A percentile compares a stretch with the other conserved stretches of the same genome.
phyloP scores from a whole-genome alignment of 2,888 invertebrate genomes.

The Ferdinandea cuprea region DNA sequence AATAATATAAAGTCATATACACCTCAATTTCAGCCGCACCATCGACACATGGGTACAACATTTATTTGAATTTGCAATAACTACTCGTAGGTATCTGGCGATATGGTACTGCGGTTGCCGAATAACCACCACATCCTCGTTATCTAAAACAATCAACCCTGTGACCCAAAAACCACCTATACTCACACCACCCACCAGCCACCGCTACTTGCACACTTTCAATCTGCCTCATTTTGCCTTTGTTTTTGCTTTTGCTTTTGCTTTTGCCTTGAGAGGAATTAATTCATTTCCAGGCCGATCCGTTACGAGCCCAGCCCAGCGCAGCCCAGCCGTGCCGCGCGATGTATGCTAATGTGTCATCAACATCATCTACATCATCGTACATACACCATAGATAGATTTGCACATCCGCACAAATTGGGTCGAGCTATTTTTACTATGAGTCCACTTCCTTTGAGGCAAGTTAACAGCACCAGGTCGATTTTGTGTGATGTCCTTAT shows the following conservation, averaged over 20 bases:
- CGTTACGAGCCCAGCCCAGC: too few species aligned
- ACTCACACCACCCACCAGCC: constrained; percentile 4
- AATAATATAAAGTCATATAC: constrained; percentile 21
- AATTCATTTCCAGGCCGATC: constrained; percentile 35
- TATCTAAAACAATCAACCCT: constrained; percentile 63
- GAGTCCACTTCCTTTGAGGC: constrained; percentile 67
- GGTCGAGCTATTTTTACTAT: constrained; percentile 73
- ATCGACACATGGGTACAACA: constrained; percentile 19
- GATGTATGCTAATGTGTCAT: constrained; percentile 69
- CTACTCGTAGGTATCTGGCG: constrained; percentile 37
- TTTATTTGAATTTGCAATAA: constrained; percentile 36
- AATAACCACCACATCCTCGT: constrained; percentile 41
- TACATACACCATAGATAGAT: constrained; percentile 49
- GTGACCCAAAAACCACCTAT: constrained; percentile 63
- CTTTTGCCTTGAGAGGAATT: constrained; percentile 39
- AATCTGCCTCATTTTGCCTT: not conserved
- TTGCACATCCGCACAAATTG: constrained; percentile 72
- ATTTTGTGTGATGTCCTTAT: constrained; percentile 59
- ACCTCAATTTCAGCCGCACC: not conserved
- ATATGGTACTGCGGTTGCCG: constrained; percentile 13
- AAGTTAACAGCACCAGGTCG: constrained; percentile 50
- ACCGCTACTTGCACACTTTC: not conserved
- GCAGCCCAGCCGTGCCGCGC: too few species aligned
- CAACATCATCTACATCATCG: constrained; percentile 45
- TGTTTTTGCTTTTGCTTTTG: too few species aligned